Percentiles rank a stretch among this genome's conserved stretches.
Evolutionary conservation across 1,140 invertebrate genomes (phyloP).

Genomic region (Muscidifurax raptorellus): DNA sequence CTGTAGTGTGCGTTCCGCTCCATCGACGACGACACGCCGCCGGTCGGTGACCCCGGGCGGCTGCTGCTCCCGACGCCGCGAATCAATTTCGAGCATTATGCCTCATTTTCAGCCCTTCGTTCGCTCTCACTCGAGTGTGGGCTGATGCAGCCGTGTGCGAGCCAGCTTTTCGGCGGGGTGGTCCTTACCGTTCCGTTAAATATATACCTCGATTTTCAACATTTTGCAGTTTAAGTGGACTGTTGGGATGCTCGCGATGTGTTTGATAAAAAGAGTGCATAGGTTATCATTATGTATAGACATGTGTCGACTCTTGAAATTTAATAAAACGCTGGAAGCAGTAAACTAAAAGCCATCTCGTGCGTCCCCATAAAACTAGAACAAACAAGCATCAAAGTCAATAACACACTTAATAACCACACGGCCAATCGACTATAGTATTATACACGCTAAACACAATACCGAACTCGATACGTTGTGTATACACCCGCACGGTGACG

Average conservation of each 20-base stretch:
- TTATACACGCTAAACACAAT: conserved; percentile 1
- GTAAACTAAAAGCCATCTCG: background rate
- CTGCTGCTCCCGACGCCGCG: conserved; percentile 50
- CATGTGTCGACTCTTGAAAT: background rate
- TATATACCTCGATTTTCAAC: background rate
- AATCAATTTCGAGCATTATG: conserved; percentile 53
- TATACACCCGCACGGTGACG: background rate
- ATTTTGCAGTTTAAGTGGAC: background rate
- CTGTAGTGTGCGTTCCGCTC: conserved; percentile 53
- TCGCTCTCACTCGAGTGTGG: background rate
- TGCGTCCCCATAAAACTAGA: background rate
- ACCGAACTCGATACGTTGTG: background rate
- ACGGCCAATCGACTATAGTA: background rate
- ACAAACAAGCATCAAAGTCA: background rate
- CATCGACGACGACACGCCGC: conserved; percentile 51
- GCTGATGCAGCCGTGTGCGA: background rate
- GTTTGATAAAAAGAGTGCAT: too few species aligned
- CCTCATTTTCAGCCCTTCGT: conserved; percentile 13
- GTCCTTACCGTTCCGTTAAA: background rate
- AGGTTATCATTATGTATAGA: too few species aligned
- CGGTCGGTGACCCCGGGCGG: conserved; percentile 30
- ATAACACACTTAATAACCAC: background rate
- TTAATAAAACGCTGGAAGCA: background rate
- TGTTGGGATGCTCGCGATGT: background rate
- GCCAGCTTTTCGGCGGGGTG: background rate